A percentile compares a stretch with the other conserved stretches of the same genome.
phyloP scores from a whole-genome alignment of 2,113 vertebrate species.

The Chlorocebus sabaeus region DNA sequence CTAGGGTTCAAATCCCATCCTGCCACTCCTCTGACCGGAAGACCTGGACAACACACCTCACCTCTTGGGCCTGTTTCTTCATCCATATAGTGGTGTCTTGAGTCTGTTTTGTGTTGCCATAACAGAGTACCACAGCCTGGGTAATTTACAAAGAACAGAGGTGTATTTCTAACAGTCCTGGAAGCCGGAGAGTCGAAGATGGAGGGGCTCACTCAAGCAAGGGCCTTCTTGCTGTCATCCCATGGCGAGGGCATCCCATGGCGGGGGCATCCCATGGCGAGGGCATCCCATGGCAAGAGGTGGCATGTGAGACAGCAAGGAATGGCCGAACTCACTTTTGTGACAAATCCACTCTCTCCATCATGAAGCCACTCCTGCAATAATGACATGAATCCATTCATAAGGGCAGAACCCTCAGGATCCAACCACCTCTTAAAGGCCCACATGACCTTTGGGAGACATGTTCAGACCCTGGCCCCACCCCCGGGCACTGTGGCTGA shows the following conservation, averaged over 20 bases:
- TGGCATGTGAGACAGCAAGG: neutral
- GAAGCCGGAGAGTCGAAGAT: neutral
- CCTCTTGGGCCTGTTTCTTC: neutral
- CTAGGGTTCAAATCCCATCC: neutral
- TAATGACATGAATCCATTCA: neutral
- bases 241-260: neutral
- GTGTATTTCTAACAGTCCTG: neutral
- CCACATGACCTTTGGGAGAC: neutral
- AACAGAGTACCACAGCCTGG: neutral
- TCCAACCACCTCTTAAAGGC: neutral
- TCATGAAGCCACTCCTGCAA: neutral
- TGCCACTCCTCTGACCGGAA: neutral
- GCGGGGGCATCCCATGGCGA: neutral
- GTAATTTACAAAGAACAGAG: neutral
- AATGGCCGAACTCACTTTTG: neutral
- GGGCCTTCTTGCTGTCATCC: neutral
- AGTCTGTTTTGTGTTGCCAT: neutral
- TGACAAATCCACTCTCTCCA: neutral
- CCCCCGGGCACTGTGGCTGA: rapidly evolving
- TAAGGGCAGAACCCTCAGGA: neutral
- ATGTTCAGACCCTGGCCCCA: neutral
- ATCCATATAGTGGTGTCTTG: neutral
- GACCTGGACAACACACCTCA: neutral
- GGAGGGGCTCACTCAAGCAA: neutral
- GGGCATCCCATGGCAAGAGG: neutral